Conservation (phyloP, 2,113 vertebrate species). For the Nibea albiflora region DNA sequence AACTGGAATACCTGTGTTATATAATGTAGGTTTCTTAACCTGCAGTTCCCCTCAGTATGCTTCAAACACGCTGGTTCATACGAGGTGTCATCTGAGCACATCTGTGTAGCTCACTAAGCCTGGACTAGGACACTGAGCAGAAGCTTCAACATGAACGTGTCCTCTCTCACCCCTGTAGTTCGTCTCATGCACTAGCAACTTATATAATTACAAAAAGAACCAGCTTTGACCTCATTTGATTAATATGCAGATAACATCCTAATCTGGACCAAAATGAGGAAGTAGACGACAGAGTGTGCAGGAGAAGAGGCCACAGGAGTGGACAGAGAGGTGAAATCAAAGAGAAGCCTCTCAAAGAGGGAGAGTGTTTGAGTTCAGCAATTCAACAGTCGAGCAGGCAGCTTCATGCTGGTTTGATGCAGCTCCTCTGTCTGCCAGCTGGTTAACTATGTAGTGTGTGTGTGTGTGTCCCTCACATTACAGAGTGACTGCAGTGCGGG, state of each 20-base stretch:
- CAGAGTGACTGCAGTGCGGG: neutral
- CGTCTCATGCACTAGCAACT: neutral
- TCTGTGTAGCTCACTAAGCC: neutral
- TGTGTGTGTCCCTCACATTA: neutral
- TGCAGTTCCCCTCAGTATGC: neutral
- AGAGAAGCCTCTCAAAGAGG: slow-evolving; percentile 47
- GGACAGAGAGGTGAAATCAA: slow-evolving; percentile 49
- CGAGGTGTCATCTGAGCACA: neutral
- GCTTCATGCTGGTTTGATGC: neutral
- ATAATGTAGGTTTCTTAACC: neutral
- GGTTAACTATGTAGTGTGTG: neutral
- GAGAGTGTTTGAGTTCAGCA: slow-evolving; percentile 25
- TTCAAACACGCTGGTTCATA: neutral
- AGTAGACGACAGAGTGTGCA: neutral
- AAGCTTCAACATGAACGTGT: neutral
- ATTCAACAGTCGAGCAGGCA: neutral
- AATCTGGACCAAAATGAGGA: neutral
- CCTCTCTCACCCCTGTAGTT: no score
- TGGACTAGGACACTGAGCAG: no score
- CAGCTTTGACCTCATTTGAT: neutral
- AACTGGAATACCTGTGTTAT: neutral
- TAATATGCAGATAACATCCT: slow-evolving; percentile 15
- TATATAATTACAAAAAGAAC: neutral
- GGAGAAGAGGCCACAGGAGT: neutral
- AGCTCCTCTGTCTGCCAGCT: neutral